Base-by-base conservation (phyloP, 2,888 invertebrate species). In the Thymelicus lineola region DNA sequence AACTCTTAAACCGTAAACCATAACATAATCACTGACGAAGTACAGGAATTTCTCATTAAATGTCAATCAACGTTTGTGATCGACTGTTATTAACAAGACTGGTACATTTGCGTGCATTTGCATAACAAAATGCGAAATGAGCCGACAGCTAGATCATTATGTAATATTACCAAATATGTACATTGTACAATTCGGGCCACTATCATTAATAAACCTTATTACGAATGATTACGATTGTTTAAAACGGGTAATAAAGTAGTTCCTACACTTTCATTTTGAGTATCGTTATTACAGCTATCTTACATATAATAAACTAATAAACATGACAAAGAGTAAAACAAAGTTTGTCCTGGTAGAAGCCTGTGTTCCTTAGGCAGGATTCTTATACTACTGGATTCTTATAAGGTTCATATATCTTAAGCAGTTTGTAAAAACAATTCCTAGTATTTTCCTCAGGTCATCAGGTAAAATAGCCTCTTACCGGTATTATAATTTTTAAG, bases 141-240 rank as follows among this genome's bases (percentile, higher is more conserved):
- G 3, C 12, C 4, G 20, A 53, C 20, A 53, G n/a, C 53, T 53
- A 53, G 20, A 53, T 20, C 53, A 20, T 53, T 53, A 53, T 53
- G 20, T 53, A 53, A 53, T 4, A 20, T 20, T 53, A 53, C 53
- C 53, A 53, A 53, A 53, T 53, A 53, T 53, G 20, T 10, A 12
- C 20, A 53, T 53, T 53, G 53, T 53, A 53, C 53, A 20, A 53
- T 53, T 53, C 20, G 20, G 53, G 53, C 20, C 53, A 53, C 53
- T 53, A 53, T 53, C 20, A 20, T 53, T 53, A 53, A 53, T 20
- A 20, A 53, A 53, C 53, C 53, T 20, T 20, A 42, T 12, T 42
- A n/a, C 50, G 15, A 50, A 50, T 50, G 50, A 53, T 53, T 53
- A 53, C n/a, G 53, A 53, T 53, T 53, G 9, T 15, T 50, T 20